These are phyloP conservation scores for Neoscelio sp. DNA, from an alignment of 2,888 invertebrate genomes.

Conservation along the genomic window DNA sequence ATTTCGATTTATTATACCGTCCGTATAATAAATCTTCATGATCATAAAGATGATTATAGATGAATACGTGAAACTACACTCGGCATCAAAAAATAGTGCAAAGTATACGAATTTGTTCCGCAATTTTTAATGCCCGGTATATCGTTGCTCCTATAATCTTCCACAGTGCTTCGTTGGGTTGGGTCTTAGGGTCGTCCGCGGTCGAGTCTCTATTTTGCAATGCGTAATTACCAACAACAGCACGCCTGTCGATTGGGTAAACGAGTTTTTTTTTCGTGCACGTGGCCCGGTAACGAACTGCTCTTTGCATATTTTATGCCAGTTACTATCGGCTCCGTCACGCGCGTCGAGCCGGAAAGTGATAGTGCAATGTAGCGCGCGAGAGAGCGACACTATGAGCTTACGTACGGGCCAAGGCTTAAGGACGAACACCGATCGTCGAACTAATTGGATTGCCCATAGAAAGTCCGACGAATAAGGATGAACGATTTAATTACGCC, in stretches of 20 bases:
- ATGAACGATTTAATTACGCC: conserved; percentile 68
- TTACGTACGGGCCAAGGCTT: conserved; percentile 27
- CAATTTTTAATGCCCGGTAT: too few relatives aligned
- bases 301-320: conserved; percentile 74
- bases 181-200: conserved; percentile 75
- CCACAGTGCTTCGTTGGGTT: background rate
- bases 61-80: too few relatives aligned
- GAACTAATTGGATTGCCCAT: conserved; percentile 65
- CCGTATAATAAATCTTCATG: background rate
- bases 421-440: conserved; percentile 56
- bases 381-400: conserved; percentile 32
- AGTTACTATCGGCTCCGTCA: conserved; percentile 70
- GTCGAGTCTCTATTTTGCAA: conserved; percentile 79
- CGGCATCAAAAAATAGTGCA: too few relatives aligned
- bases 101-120: too few relatives aligned
- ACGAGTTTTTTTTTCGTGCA: conserved; percentile 72
- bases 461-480: conserved; percentile 61
- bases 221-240: conserved; percentile 77
- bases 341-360: conserved; percentile 77
- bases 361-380: conserved; percentile 71
- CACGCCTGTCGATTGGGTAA: conserved; percentile 68
- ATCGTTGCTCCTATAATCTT: too few relatives aligned
- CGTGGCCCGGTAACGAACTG: conserved; percentile 73
- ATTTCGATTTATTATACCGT: too few relatives aligned
- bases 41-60: too few relatives aligned